Conservation (phyloP, 2,888 invertebrate genomes). For the Cosmorhoe ocellata region DNA sequence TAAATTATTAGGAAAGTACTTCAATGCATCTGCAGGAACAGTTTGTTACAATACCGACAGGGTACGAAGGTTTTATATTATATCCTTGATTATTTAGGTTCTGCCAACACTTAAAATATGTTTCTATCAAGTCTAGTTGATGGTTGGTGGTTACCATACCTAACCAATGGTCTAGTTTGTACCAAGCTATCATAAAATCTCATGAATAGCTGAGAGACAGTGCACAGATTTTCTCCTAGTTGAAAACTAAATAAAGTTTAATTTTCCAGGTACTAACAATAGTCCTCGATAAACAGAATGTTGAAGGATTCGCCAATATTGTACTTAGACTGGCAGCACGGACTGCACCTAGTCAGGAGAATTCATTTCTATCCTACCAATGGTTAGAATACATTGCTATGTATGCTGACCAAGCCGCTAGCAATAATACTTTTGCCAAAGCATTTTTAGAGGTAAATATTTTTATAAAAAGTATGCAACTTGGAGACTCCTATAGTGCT, state of each 20-base stretch:
- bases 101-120: no score
- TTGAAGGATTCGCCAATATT: slow-evolving; percentile 80
- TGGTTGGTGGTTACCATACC: no score
- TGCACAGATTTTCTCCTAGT: no score
- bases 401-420: slow-evolving; percentile 76
- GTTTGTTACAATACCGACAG: slow-evolving; percentile 80
- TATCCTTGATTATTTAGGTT: no score
- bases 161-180: no score
- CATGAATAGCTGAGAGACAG: no score
- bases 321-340: slow-evolving; percentile 70
- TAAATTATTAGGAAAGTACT: slow-evolving; percentile 78
- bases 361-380: slow-evolving; percentile 78
- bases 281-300: slow-evolving; percentile 65
- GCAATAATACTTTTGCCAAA: slow-evolving; percentile 65
- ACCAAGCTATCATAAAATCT: no score
- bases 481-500: no score
- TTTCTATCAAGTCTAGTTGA: no score
- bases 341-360: slow-evolving; percentile 67
- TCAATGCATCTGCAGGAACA: slow-evolving; percentile 75
- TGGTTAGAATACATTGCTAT: slow-evolving; percentile 86
- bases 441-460: slow-evolving; percentile 74
- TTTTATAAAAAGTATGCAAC: no score
- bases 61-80: slow-evolving; percentile 46
- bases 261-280: slow-evolving; percentile 73
- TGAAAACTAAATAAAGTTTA: background rate